These are phyloP conservation scores for Pardalotus punctatus DNA, from an alignment of 2,113 vertebrate genomes.

Conservation along the genomic window DNA sequence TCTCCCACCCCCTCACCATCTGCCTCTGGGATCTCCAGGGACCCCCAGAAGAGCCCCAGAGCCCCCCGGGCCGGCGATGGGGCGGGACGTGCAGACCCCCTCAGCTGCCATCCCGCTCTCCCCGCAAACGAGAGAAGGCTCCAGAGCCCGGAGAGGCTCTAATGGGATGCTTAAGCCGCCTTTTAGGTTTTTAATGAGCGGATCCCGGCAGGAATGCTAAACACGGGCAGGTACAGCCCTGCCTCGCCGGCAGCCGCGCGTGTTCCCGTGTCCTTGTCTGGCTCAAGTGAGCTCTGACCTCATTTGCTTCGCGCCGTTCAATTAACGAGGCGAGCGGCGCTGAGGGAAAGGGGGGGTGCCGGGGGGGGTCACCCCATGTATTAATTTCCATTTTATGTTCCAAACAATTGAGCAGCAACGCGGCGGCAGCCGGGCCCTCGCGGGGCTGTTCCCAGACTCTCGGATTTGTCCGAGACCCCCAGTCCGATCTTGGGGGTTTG, in stretches of 20 bases:
- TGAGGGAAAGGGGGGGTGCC: neutral
- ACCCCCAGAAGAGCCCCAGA: neutral
- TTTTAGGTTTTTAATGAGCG: conserved; percentile 56
- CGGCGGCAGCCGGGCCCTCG: neutral
- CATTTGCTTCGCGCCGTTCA: conserved; percentile 54
- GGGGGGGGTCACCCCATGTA: neutral
- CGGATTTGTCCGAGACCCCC: neutral
- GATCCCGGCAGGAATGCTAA: conserved; percentile 56
- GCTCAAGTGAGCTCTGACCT: conserved; percentile 62
- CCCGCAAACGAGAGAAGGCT: neutral
- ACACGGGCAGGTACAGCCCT: conserved; percentile 26
- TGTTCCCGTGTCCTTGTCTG: conserved; percentile 60
- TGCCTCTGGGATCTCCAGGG: accelerated
- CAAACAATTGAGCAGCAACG: neutral
- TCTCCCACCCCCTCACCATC: neutral
- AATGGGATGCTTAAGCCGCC: conserved; percentile 12
- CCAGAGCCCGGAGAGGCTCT: neutral
- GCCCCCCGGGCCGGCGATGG: accelerated
- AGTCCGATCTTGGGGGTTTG: accelerated
- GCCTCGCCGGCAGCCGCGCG: neutral
- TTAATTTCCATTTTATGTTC: conserved; percentile 44
- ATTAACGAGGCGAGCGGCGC: conserved; percentile 30
- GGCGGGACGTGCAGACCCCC: neutral
- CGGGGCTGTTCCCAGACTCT: neutral
- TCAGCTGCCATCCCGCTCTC: neutral